A percentile compares a stretch with the other conserved stretches of the same genome.
Conservation (phyloP, 2,797 vertebrate genomes). For the Clamator glandarius region DNA sequence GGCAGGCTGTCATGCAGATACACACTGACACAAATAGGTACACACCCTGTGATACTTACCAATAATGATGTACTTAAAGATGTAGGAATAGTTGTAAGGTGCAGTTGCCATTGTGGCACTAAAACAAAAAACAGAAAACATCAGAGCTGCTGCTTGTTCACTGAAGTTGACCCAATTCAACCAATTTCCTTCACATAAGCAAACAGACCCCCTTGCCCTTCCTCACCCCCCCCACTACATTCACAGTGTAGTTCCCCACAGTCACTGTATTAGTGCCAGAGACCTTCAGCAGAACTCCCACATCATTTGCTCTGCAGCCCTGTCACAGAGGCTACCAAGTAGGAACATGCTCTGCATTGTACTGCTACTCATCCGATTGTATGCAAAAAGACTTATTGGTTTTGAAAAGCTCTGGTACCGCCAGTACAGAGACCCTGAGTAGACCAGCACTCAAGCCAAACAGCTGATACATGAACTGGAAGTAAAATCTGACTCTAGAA, state of each 20-base stretch:
- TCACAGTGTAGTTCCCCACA: neutral
- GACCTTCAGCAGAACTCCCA: neutral
- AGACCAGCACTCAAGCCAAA: neutral
- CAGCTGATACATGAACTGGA: neutral
- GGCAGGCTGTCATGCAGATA: neutral
- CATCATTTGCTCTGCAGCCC: neutral
- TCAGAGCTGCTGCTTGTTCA: neutral
- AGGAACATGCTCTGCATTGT: neutral
- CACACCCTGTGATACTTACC: conserved; percentile 82
- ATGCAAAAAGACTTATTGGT: neutral
- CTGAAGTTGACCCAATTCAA: neutral
- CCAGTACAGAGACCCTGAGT: neutral
- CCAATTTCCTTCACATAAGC: neutral
- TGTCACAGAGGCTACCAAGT: neutral
- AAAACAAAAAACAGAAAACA: conserved; percentile 44
- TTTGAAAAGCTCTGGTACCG: neutral
- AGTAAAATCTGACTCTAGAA: neutral
- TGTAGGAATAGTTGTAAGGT: conserved; percentile 99
- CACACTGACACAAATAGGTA: accelerated
- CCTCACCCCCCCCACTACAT: accelerated
- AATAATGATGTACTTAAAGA: conserved; percentile 99
- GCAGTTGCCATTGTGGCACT: conserved; percentile 98
- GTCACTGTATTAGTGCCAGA: neutral
- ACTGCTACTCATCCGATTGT: neutral
- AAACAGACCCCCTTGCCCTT: neutral